Conservation (phyloP, 2,888 invertebrate genomes). For the Drosophila longiperda region DNA sequence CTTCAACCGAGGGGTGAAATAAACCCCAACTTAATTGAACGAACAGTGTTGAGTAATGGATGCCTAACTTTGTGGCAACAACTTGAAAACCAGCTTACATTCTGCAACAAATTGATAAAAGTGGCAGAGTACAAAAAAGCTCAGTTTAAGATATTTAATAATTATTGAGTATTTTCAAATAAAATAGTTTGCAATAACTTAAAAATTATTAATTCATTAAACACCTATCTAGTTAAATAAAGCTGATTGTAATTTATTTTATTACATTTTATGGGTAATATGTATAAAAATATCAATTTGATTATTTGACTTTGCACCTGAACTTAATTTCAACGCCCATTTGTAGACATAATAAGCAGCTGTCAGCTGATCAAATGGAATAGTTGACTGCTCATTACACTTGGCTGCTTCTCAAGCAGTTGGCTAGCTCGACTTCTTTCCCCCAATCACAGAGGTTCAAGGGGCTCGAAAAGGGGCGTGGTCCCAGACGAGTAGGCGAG, state of each 20-base stretch:
- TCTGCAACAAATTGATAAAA: neutral
- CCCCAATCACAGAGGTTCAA: conserved; percentile 10
- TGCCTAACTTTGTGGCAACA: conserved; percentile 7
- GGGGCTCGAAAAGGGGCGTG: conserved; percentile 8
- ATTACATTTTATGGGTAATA: neutral
- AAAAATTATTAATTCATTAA: neutral
- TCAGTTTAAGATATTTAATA: too few relatives aligned
- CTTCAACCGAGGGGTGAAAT: conserved; percentile 34
- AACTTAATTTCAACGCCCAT: conserved; percentile 44
- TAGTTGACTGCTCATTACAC: conserved; percentile 24
- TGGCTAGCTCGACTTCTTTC: conserved; percentile 25
- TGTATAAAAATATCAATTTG: conserved; percentile 51
- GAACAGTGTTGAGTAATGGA: conserved; percentile 10
- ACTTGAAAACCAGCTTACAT: neutral
- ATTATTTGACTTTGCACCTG: conserved; percentile 44
- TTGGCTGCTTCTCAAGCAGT: conserved; percentile 44
- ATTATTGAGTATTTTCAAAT: neutral
- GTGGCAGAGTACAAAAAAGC: too few relatives aligned
- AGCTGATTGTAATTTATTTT: neutral
- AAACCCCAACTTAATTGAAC: conserved; percentile 52
- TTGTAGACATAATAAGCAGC: conserved; percentile 31
- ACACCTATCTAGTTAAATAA: neutral
- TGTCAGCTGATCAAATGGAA: conserved; percentile 15
- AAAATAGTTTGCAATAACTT: neutral
- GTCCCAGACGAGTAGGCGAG: conserved; percentile 18